Base-by-base conservation (phyloP, 2,113 vertebrate species). In the Serilophus lunatus region DNA sequence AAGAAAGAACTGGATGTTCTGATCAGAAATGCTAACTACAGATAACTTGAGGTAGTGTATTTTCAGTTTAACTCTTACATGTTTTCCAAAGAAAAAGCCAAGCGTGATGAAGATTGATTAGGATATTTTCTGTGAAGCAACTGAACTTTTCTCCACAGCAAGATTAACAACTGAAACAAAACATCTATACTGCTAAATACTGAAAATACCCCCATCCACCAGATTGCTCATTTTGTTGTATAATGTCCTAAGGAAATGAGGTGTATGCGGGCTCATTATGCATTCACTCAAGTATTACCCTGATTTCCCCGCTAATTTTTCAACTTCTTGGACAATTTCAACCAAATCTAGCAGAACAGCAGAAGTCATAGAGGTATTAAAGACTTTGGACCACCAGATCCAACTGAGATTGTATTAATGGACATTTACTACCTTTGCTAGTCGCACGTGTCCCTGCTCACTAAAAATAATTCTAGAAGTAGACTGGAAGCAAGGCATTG, bases 1-100 rank as follows among this genome's bases (percentile, higher is more conserved):
- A 96, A 96, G 92, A 96, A 96, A 94, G 82, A 93, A 92, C 90
- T 95, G 76, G 40, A 94, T 96, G 94, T 96, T 95, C 92, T 84
- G 85, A 94, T 92, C 92, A 92, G 76, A 96, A 96, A 93, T 90
- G 90, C 90, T 94, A 96, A 96, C 68, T 88, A 71, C 60, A 83
- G 90, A 89, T 75, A 95, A 90, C 51, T 75, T 0, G 2, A 93
- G 64, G 71, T 35, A 74, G 75, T 93, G 63, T 65, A 72, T 42
- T 92, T 75, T 92, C 54, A 33, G 42, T 57, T 93, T 93, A 95
- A 86, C 64, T 75, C 74, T 88, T 85, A 65, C 1, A 28, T 83
- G 76, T 68, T 92, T 94, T 90, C 82, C 86, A 88, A 56, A 81
- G 79, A 71, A 95, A 80, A 90, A 71, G 28, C 18, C 28, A 94